phyloP scores from a whole-genome alignment of 2,797 vertebrate genomes.

The Arrhamphus sclerolepis region DNA sequence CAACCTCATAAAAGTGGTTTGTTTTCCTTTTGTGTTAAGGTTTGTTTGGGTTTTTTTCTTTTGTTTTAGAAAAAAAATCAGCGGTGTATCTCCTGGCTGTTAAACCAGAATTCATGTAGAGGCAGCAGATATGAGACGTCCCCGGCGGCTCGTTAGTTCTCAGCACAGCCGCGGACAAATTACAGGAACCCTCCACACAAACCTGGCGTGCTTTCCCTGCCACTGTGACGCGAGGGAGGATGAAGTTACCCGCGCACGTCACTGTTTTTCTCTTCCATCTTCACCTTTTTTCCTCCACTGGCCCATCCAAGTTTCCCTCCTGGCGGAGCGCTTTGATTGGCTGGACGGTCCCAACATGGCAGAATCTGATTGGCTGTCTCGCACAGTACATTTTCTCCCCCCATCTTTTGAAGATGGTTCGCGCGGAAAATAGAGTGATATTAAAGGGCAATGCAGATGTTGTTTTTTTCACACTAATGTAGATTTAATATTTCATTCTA shows the following conservation, averaged over 20 bases:
- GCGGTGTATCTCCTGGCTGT: background rate
- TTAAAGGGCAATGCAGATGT: background rate
- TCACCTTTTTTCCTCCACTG: background rate
- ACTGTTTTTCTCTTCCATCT: conserved; percentile 57
- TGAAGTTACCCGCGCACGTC: conserved; percentile 14
- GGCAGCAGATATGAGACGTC: background rate
- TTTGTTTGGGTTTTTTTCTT: conserved; percentile 9
- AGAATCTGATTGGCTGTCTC: conserved; percentile 75
- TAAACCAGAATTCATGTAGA: background rate
- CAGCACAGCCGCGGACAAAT: background rate
- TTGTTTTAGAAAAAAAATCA: background rate
- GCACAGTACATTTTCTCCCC: conserved; percentile 1
- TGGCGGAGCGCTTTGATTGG: conserved; percentile 69
- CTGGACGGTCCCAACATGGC: conserved; percentile 82
- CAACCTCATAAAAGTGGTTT: too few species aligned
- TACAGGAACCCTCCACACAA: too few species aligned
- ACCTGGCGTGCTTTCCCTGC: background rate
- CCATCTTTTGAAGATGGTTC: conserved; percentile 42
- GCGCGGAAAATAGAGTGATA: conserved; percentile 30
- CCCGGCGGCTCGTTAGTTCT: background rate
- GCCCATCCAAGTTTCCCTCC: conserved; percentile 52
- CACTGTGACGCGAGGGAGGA: conserved; percentile 32
- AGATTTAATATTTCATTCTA: too few species aligned
- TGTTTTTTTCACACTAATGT: background rate
- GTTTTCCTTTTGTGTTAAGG: too few species aligned